Conservation (phyloP, 2,797 vertebrate species). For the Oryzias dopingdopingensis region DNA sequence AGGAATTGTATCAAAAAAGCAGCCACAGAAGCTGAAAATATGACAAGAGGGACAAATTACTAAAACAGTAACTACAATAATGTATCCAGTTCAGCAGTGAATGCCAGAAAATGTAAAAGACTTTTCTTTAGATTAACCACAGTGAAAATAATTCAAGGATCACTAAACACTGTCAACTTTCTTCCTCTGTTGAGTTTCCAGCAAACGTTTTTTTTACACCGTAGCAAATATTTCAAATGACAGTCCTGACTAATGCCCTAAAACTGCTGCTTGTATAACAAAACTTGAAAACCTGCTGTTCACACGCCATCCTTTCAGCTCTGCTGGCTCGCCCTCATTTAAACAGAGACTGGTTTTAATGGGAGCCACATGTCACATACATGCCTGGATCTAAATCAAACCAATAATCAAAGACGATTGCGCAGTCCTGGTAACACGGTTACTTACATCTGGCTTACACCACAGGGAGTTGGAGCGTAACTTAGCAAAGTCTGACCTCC, state of each 20-base stretch:
- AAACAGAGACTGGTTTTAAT: slow-evolving; percentile 59
- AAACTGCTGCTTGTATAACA: slow-evolving; percentile 51
- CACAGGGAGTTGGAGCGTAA: slow-evolving; percentile 32
- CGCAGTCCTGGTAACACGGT: slow-evolving; percentile 58
- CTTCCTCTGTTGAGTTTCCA: no score
- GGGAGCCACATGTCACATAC: slow-evolving; percentile 61
- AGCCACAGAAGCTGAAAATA: no score
- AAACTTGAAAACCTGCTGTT: slow-evolving; percentile 56
- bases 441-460: slow-evolving; percentile 53
- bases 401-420: slow-evolving; percentile 61
- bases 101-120: no score
- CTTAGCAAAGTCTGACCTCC: slow-evolving; percentile 41
- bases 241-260: slow-evolving; percentile 45
- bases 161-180: no score
- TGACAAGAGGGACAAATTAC: no score
- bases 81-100: no score
- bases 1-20: background rate
- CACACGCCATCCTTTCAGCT: slow-evolving; percentile 61
- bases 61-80: no score
- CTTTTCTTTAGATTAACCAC: no score
- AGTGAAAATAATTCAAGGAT: no score
- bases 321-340: slow-evolving; percentile 52
- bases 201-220: background rate
- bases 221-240: slow-evolving; percentile 10
- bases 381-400: slow-evolving; percentile 52